Conservation (phyloP, 2,797 vertebrate genomes). For the Acrossocheilus wenchowensis region DNA sequence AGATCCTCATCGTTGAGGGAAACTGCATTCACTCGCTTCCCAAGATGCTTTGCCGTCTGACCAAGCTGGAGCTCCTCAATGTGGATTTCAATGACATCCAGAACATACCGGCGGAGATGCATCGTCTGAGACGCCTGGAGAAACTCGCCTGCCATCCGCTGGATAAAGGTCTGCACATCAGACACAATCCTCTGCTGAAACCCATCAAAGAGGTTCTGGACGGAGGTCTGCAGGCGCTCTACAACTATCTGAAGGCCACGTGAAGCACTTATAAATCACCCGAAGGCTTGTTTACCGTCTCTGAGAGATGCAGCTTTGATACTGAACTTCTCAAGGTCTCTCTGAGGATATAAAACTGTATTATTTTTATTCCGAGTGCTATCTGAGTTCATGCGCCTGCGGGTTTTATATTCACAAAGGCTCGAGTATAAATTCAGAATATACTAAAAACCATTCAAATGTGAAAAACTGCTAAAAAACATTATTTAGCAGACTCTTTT, state of each 20-base stretch:
- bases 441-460: not conserved
- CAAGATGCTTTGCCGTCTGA: slow-evolving; percentile 82
- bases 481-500: no score
- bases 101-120: slow-evolving; percentile 86
- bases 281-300: not conserved
- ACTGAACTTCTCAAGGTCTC: not conserved
- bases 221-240: slow-evolving; percentile 80
- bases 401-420: not conserved
- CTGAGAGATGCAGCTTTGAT: not conserved
- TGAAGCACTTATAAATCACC: slow-evolving; percentile 35
- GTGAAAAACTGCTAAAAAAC: not conserved
- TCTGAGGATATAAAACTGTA: not conserved
- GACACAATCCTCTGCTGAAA: slow-evolving; percentile 87
- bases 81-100: slow-evolving; percentile 88
- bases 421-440: not conserved
- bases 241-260: slow-evolving; percentile 69
- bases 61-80: slow-evolving; percentile 86
- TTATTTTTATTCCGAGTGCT: not conserved
- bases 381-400: not conserved
- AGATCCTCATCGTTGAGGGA: slow-evolving; percentile 88
- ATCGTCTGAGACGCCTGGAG: slow-evolving; percentile 79
- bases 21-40: slow-evolving; percentile 87
- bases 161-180: slow-evolving; percentile 92
- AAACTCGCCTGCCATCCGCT: slow-evolving; percentile 90
- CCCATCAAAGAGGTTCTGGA: slow-evolving; percentile 86